Evolutionary conservation across 1,140 invertebrate species (phyloP).

Genomic region (Gonatopus flavifemur): DNA sequence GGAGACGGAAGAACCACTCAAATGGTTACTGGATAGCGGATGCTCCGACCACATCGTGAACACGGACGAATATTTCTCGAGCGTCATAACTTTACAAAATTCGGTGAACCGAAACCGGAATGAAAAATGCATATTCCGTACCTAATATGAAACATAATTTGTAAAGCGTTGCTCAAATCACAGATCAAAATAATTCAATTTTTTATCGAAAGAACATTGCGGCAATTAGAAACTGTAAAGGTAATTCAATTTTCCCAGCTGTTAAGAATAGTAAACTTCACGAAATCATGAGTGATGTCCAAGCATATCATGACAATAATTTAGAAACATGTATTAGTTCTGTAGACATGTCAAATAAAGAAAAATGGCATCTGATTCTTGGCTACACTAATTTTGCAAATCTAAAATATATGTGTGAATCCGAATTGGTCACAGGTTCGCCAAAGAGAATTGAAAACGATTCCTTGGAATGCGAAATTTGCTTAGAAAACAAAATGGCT

Average conservation of each 20-base stretch:
- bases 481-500: too few relatives aligned
- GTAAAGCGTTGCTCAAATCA: conserved; percentile 18
- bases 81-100: conserved; percentile 5
- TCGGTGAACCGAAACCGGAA: conserved; percentile 8
- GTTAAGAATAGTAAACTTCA: conserved; percentile 16
- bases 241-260: conserved; percentile 10
- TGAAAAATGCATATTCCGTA: conserved; percentile 16
- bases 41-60: conserved; percentile 20
- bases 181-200: conserved; percentile 6
- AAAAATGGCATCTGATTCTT: conserved; percentile 16
- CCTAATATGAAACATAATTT: conserved; percentile 14
- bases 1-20: too few relatives aligned
- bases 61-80: conserved; percentile 7
- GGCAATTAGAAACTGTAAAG: conserved; percentile 15
- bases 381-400: conserved; percentile 18
- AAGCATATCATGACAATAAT: not conserved
- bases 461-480: too few relatives aligned
- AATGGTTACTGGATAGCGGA: conserved; percentile 24
- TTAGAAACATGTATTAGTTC: not conserved
- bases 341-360: not conserved
- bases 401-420: conserved; percentile 7
- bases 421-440: too few relatives aligned
- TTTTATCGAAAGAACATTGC: conserved; percentile 4
- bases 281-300: conserved; percentile 11
- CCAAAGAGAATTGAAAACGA: too few relatives aligned